Percentiles rank a stretch among this genome's conserved stretches.
These are phyloP conservation scores for Andrena flavipes DNA, from an alignment of 2,888 invertebrate genomes.

Conservation along the genomic window DNA sequence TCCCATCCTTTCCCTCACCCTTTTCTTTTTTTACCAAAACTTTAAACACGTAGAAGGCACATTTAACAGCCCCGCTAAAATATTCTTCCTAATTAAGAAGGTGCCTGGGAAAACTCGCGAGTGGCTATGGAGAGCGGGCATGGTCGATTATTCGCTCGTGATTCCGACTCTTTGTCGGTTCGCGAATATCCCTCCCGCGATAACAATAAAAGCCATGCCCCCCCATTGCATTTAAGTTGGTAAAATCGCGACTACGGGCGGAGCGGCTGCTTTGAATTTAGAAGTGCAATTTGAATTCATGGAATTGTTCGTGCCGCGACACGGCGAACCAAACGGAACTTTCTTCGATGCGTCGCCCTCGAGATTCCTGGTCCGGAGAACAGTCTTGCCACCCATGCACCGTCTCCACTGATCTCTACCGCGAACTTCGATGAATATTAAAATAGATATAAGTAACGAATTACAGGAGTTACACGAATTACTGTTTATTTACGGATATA, in stretches of 20 bases:
- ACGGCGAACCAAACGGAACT: constrained; percentile 8
- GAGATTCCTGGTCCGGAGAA: background rate
- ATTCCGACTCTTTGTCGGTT: constrained; percentile 28
- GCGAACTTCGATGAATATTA: background rate
- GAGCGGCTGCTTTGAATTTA: constrained; percentile 32
- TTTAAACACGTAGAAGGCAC: background rate
- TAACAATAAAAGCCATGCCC: constrained; percentile 36
- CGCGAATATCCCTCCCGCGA: constrained; percentile 25
- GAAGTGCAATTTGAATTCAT: constrained; percentile 40
- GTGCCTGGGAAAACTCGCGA: constrained; percentile 11
- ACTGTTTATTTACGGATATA: too few species aligned
- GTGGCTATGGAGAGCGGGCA: constrained; percentile 1
- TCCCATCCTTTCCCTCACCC: background rate
- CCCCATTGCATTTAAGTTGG: constrained; percentile 36
- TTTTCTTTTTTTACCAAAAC: background rate
- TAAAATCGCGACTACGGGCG: constrained; percentile 7
- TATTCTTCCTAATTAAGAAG: constrained; percentile 44
- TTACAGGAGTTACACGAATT: too few species aligned
- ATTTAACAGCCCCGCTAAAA: constrained; percentile 37
- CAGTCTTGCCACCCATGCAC: background rate
- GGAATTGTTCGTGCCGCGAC: constrained; percentile 13
- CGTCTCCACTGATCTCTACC: background rate
- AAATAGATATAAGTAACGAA: background rate
- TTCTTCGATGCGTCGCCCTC: background rate
- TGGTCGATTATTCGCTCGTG: constrained; percentile 49